Evolutionary conservation across 2,113 vertebrate species (phyloP), one percentile per base, ranked within the genome.

Genomic region (Psilopogon haemacephalus): DNA sequence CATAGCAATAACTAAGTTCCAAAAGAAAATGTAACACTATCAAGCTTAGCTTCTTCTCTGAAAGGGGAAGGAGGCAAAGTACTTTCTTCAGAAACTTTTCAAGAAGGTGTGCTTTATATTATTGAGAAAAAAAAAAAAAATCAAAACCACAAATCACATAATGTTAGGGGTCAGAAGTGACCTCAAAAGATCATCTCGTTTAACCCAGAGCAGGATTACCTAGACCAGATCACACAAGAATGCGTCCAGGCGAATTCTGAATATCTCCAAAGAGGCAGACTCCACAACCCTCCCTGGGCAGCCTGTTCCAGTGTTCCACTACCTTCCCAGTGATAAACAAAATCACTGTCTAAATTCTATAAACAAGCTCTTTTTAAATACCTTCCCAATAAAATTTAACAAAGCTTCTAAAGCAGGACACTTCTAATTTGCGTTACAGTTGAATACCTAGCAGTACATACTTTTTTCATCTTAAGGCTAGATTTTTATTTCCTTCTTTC

Each of bases 61-160:
- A n/a, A 35, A 48, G 5, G 7, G 9, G 2, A 1, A 2, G 5
- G 12, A 2, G 8, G 42, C 23, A 24, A 50, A 56, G 10, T 14
- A 90, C 5, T 8, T 55, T 9, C 56, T 37, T 42, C 26, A 42
- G 35, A 87, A 50, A 27, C 13, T 56, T 88, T 89, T 30, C 33
- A 33, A 55, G 23, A 44, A 3, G 63, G 6, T 1, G 4, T 28
- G 9, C 11, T 80, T 73, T 58, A 5, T 42, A 54, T 8, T 23
- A 52, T 11, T 76, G 72, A 72, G 26, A 86, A 6, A 3, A 68
- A 7, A 4, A 68, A 38, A 71, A 76, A 28, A 5, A 54, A 58
- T 21, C 12, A 73, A 67, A 93, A 67, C 56, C 16, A 63, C 2
- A 12, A 77, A 9, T 27, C 42, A 18, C 17, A 16, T 44, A 44